Conservation (phyloP, 2,888 invertebrate species). For the Papilio elwesi region DNA sequence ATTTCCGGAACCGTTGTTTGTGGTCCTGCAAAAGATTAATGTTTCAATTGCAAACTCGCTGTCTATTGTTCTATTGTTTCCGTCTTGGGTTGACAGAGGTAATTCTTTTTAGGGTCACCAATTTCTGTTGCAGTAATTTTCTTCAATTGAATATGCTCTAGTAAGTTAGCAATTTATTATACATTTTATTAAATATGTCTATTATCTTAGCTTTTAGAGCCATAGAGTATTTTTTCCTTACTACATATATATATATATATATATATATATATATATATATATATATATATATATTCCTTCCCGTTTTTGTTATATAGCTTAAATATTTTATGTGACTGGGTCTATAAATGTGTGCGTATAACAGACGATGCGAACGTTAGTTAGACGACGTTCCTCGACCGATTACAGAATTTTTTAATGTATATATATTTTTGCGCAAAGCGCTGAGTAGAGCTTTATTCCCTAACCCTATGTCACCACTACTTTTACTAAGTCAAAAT, state of each 20-base stretch:
- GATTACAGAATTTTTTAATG: too few relatives aligned
- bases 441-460: too few relatives aligned
- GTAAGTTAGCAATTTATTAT: neutral
- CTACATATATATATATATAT: too few relatives aligned
- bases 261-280: too few relatives aligned
- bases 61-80: slow-evolving; percentile 17
- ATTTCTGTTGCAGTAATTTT: neutral
- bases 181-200: neutral
- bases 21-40: slow-evolving; percentile 31
- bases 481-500: too few relatives aligned
- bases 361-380: too few relatives aligned
- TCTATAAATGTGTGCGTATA: too few relatives aligned
- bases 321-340: neutral
- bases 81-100: slow-evolving; percentile 16
- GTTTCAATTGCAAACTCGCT: slow-evolving; percentile 27
- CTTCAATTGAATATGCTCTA: neutral
- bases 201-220: neutral
- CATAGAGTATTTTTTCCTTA: neutral
- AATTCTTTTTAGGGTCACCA: slow-evolving; percentile 6
- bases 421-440: too few relatives aligned
- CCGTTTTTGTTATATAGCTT: too few relatives aligned
- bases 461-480: too few relatives aligned
- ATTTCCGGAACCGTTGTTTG: neutral
- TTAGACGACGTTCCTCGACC: too few relatives aligned
- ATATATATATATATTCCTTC: too few relatives aligned